A percentile compares a stretch with the other conserved stretches of the same genome.
These are phyloP conservation scores for Myotis myotis DNA, from an alignment of 2,797 vertebrate genomes.

Conservation along the genomic window DNA sequence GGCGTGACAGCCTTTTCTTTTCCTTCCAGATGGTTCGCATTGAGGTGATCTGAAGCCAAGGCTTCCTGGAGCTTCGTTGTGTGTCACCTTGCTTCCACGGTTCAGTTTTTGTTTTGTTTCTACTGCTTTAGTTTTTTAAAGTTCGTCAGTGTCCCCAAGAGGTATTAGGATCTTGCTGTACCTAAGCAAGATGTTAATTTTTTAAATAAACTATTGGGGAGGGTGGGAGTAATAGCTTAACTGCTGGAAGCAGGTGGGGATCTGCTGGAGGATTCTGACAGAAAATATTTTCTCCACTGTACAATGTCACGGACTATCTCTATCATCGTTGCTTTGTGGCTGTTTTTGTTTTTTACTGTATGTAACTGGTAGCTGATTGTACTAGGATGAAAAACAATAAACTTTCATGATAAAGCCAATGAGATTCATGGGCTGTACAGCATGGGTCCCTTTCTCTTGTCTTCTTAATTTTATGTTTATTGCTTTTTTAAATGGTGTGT, in stretches of 20 bases:
- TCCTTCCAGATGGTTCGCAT: conserved; percentile 84
- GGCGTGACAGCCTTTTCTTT: conserved; percentile 80
- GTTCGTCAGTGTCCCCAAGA: conserved; percentile 82
- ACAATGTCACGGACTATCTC: conserved; percentile 84
- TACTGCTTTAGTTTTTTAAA: conserved; percentile 82
- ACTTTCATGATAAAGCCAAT: conserved; percentile 85
- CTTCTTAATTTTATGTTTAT: conserved; percentile 72
- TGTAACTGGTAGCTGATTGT: conserved; percentile 88
- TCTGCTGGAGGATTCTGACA: conserved; percentile 77
- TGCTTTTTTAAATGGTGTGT: conserved; percentile 74
- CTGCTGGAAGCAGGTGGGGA: conserved; percentile 80
- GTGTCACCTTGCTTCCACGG: conserved; percentile 82
- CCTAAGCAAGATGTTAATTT: conserved; percentile 81
- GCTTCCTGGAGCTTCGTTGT: conserved; percentile 80
- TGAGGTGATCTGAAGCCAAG: conserved; percentile 81
- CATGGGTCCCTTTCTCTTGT: conserved; percentile 77
- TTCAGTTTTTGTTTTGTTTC: conserved; percentile 79
- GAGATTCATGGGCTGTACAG: conserved; percentile 78
- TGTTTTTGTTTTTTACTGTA: conserved; percentile 88
- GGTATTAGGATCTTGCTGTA: conserved; percentile 80
- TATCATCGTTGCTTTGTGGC: conserved; percentile 86
- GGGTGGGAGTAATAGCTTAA: conserved; percentile 82
- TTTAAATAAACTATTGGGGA: conserved; percentile 82
- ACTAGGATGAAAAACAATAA: conserved; percentile 88
- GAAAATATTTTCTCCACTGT: conserved; percentile 80